Conservation (phyloP, 2,888 invertebrate species). For the Chesias legatella region DNA sequence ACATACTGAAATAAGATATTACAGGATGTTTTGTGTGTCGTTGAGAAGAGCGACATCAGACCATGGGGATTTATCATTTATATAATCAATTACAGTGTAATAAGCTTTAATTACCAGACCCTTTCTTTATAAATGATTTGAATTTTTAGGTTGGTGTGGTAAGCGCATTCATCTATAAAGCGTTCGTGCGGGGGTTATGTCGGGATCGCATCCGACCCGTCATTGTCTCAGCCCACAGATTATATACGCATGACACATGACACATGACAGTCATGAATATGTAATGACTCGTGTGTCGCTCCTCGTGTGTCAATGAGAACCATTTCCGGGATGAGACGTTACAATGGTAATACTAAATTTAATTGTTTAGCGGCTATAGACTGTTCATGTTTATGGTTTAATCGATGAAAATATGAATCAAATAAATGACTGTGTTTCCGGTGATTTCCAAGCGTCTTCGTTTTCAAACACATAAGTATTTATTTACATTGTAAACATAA, state of each 20-base stretch:
- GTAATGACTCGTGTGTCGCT: conserved; percentile 23
- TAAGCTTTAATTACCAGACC: no score
- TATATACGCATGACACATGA: neutral
- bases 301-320: conserved; percentile 27
- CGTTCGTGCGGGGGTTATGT: conserved; percentile 14
- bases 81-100: no score
- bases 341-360: conserved; percentile 32
- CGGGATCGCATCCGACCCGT: conserved; percentile 23
- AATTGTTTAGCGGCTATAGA: conserved; percentile 5
- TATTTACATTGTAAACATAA: no score
- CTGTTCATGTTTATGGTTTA: neutral
- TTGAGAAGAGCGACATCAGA: no score
- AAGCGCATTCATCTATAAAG: conserved; percentile 18
- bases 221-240: conserved; percentile 17
- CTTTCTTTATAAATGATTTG: no score
- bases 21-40: no score
- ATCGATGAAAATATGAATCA: no score
- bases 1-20: no score
- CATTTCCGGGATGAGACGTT: conserved; percentile 44
- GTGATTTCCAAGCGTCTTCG: no score
- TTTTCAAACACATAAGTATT: no score
- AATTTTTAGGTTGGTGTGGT: no score
- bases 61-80: no score
- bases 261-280: conserved; percentile 18
- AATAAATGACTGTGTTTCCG: neutral